A percentile compares a stretch with the other conserved stretches of the same genome.
phyloP scores from a whole-genome alignment of 2,797 vertebrate genomes.

The Silurus aristotelis region DNA sequence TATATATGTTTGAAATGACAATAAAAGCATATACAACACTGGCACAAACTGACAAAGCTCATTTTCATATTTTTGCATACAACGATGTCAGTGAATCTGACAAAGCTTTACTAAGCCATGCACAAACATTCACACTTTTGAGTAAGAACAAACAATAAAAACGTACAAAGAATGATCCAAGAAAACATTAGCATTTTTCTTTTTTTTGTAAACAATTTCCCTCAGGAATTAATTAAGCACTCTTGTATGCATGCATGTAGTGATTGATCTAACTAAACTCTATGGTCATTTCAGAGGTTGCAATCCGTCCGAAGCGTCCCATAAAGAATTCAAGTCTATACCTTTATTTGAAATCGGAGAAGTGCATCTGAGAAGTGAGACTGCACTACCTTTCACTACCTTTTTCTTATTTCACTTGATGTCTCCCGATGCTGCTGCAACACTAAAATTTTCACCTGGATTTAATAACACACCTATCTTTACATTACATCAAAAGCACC shows the following conservation, averaged over 20 bases:
- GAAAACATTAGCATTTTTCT: background rate
- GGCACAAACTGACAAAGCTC: background rate
- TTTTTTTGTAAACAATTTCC: background rate
- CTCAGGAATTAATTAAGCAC: background rate
- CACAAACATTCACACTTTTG: background rate
- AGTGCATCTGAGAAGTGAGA: no score
- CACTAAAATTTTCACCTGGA: background rate
- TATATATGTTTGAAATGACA: background rate
- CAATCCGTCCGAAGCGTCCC: background rate
- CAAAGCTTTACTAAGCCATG: no score
- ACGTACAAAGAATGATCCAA: background rate
- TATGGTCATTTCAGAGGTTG: background rate
- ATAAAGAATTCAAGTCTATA: background rate
- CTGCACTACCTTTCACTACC: background rate
- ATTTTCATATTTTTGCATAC: constrained; percentile 37
- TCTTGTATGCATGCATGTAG: background rate
- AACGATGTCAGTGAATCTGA: background rate
- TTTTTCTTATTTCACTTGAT: background rate
- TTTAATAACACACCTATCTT: background rate
- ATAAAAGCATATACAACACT: background rate
- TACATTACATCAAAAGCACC: background rate
- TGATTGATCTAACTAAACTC: no score
- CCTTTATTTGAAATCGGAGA: background rate
- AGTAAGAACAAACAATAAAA: background rate
- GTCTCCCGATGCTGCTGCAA: background rate